Base-by-base conservation (phyloP, 2,888 invertebrate species). In the Cerastoderma edule region DNA sequence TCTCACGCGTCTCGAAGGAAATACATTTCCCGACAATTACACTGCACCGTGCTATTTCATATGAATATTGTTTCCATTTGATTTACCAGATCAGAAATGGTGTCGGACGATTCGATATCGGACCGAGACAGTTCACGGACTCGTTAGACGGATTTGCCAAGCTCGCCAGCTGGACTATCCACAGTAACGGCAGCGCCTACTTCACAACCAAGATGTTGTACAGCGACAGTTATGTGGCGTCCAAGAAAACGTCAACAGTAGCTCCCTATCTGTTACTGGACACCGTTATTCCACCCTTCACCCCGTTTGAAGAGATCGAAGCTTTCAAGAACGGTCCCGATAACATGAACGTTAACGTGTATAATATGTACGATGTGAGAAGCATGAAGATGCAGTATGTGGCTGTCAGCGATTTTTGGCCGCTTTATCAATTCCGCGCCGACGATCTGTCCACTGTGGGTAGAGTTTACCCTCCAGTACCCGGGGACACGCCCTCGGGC, bases 51-150 rank as follows among this genome's bases (percentile, higher is more conserved):
- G 8, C 35, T 33, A 33, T 63, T 13, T 4, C 35, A 10, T n/a
- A 32, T 35, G 8, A n/a, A 19, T 27, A 22, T 27, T n/a, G 16
- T 22, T 4, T n/a, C 19, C 8, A 24, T 67, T 30, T 27, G 97
- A 95, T 98, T 87, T n/a, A 39, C 8, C 81, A 90, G 90, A 84
- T 90, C 2, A 75, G 89, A 33, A 90, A 90, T 75, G 90, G 90
- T 3, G 75, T 85, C 0, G 90, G 89, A 1, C 57, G 83, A 28
- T 89, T 87, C 68, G 88, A 88, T 69, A 79, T 88, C 28, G 88
- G 89, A 4, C 56, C 72, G 32, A 73, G 88, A 16, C 75, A 77
- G 16, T 84, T 90, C 24, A 70, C 66, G 0, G 88, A 90, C 70
- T 73, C 83, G 1, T 88, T 91, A 56, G 91, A 91, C 68, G 88